Evolutionary conservation across 92 coral and sea anemone species (phyloP).

Genomic region (Porites rus): DNA sequence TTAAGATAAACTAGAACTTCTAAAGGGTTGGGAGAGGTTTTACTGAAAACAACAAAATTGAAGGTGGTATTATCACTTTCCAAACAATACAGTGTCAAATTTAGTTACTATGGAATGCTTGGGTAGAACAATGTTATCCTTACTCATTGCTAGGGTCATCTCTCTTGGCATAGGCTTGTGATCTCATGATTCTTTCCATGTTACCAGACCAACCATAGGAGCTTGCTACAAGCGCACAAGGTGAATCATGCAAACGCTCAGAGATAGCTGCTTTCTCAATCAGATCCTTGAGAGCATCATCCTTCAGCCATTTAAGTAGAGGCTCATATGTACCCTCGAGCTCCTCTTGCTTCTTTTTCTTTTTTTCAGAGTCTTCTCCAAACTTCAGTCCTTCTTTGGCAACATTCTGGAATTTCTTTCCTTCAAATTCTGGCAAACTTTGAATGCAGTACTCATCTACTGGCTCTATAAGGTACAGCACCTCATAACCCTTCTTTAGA

Average conservation of each 20-base stretch:
- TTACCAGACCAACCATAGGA: slow-evolving; percentile 99
- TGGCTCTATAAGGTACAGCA: slow-evolving; percentile 90
- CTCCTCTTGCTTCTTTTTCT: slow-evolving; percentile 93
- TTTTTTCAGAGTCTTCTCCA: slow-evolving; percentile 89
- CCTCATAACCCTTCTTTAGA: slow-evolving; percentile 97
- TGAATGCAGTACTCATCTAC: slow-evolving; percentile 99
- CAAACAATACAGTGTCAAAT: too few species aligned
- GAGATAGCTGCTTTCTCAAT: slow-evolving; percentile 98
- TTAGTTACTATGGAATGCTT: not conserved
- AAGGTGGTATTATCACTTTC: too few species aligned
- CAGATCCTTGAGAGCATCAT: slow-evolving; percentile 91
- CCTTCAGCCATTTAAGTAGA: slow-evolving; percentile 97
- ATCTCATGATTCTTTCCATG: slow-evolving; percentile 98
- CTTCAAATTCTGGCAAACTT: slow-evolving; percentile 98
- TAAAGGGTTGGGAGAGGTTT: too few species aligned
- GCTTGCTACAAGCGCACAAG: slow-evolving; percentile 99
- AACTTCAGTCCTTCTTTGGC: slow-evolving; percentile 99
- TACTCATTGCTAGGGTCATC: slow-evolving; percentile 94
- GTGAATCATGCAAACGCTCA: slow-evolving; percentile 93
- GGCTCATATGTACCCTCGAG: slow-evolving; percentile 97
- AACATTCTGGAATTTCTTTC: slow-evolving; percentile 99
- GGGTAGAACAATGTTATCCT: slow-evolving; percentile 33
- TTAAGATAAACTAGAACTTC: too few species aligned
- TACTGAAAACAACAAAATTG: too few species aligned
- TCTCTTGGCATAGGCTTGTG: slow-evolving; percentile 97